Percentiles rank a stretch among this genome's conserved stretches.
Conservation (phyloP, 2,888 invertebrate species). For the Pseudanteris insignis region DNA sequence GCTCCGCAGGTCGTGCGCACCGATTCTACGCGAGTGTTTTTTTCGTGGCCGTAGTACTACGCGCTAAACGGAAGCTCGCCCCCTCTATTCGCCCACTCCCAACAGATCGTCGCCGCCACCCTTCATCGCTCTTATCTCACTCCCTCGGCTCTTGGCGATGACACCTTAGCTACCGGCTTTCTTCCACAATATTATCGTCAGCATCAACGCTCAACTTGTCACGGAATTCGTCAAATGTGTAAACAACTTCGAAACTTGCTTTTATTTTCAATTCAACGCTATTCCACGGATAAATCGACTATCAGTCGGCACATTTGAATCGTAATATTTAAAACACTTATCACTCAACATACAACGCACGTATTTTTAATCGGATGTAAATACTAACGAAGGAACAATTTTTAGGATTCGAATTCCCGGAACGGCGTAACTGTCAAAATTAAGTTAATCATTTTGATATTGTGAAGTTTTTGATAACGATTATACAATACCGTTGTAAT, state of each 20-base stretch:
- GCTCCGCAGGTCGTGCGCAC: conserved; percentile 16
- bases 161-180: conserved; percentile 38
- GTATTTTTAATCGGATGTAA: no score
- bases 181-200: conserved; percentile 27
- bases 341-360: no score
- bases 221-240: conserved; percentile 4
- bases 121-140: conserved; percentile 37
- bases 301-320: no score
- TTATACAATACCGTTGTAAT: no score
- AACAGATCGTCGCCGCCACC: conserved; percentile 37
- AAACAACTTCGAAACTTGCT: conserved; percentile 11
- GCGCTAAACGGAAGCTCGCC: conserved; percentile 45
- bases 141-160: conserved; percentile 34
- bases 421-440: no score
- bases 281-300: no score
- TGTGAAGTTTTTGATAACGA: no score
- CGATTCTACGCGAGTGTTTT: conserved; percentile 32
- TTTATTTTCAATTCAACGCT: no score
- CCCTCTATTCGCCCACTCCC: conserved; percentile 41
- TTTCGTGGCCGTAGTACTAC: conserved; percentile 40
- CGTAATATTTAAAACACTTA: no score
- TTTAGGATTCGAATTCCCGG: no score
- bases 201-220: conserved; percentile 13
- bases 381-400: no score
- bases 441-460: no score